phyloP scores from a whole-genome alignment of 1,140 invertebrate genomes.

The Drosophila littoralis region DNA sequence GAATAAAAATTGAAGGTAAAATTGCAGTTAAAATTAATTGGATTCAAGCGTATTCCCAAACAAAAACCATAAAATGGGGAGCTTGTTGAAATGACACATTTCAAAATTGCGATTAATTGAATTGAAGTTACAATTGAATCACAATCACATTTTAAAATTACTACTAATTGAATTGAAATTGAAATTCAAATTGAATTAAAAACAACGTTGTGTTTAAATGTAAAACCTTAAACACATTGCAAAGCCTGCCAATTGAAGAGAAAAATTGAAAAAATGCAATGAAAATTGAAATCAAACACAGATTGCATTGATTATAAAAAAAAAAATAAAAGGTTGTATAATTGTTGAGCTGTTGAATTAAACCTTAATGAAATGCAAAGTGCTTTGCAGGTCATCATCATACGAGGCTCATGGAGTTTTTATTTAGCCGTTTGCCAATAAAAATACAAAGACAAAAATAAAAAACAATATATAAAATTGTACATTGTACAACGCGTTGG shows the following conservation, averaged over 20 bases:
- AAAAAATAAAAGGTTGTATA: neutral
- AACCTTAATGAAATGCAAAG: conserved; percentile 49
- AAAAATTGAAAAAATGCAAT: conserved; percentile 2
- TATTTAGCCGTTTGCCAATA: conserved; percentile 24
- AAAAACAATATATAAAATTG: conserved; percentile 2
- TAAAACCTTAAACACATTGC: neutral
- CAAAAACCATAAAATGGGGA: no score
- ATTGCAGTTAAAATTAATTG: no score
- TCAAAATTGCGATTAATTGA: neutral
- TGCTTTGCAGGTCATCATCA: conserved; percentile 35
- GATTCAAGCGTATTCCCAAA: no score
- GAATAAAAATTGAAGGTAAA: no score
- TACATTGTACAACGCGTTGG: conserved; percentile 49
- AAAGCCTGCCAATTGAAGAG: neutral
- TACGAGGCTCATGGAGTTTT: conserved; percentile 19
- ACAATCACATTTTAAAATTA: neutral
- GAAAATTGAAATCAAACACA: conserved; percentile 10
- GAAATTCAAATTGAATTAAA: conserved; percentile 1
- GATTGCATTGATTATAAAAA: conserved; percentile 13
- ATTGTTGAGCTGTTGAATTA: conserved; percentile 26
- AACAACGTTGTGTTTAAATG: no score
- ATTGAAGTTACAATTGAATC: neutral
- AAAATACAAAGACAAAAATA: conserved; percentile 21
- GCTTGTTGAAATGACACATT: no score
- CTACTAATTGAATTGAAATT: neutral